Percentiles rank a stretch among this genome's conserved stretches.
Evolutionary conservation across 2,888 invertebrate species (phyloP).

Genomic region (Apotomis betuletana): DNA sequence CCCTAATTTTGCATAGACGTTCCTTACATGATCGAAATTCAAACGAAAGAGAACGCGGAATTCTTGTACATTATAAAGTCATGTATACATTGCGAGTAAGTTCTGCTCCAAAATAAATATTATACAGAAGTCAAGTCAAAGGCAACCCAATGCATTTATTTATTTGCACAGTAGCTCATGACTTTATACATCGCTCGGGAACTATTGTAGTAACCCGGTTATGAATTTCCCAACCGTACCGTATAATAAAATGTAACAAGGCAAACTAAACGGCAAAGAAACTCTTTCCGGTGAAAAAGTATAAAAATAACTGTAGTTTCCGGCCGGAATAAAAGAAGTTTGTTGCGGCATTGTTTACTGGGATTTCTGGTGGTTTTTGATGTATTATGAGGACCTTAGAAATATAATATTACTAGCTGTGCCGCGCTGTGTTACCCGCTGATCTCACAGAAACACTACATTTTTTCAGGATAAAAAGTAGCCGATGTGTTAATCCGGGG

Average conservation of each 20-base stretch:
- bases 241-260: conserved; percentile 39
- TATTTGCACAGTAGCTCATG: conserved; percentile 35
- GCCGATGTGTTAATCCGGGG: too few species aligned
- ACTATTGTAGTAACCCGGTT: conserved; percentile 40
- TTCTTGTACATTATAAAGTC: too few species aligned
- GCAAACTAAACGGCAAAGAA: conserved; percentile 41
- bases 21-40: too few species aligned
- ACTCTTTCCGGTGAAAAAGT: conserved; percentile 36
- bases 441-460: too few species aligned
- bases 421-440: too few species aligned
- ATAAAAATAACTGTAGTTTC: conserved; percentile 40
- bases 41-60: too few species aligned
- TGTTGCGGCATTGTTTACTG: conserved; percentile 34
- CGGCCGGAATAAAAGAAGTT: conserved; percentile 34
- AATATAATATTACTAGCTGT: not conserved
- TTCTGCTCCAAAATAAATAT: not conserved
- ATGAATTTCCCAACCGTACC: conserved; percentile 29
- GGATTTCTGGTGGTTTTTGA: conserved; percentile 6
- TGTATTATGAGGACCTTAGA: not conserved
- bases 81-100: too few species aligned
- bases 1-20: too few species aligned
- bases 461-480: too few species aligned
- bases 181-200: conserved; percentile 34
- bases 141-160: conserved; percentile 14
- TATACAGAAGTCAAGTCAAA: not conserved